Evolutionary conservation across 2,888 invertebrate genomes (phyloP).

Genomic region (Psylliodes chrysocephalus): DNA sequence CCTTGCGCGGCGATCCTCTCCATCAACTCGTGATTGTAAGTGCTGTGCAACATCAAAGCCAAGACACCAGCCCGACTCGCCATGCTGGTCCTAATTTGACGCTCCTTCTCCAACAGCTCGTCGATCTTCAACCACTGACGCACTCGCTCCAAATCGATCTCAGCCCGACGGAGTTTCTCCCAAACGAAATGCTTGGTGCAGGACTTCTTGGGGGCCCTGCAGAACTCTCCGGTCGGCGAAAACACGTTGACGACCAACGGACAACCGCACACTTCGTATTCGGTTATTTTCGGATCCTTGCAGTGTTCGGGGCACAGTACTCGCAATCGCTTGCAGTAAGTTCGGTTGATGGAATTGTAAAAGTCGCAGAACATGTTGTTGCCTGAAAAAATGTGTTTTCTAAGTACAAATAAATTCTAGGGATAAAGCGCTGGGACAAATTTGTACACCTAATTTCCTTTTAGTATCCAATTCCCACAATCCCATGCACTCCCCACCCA

Average conservation of each 20-base stretch:
- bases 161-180: slow-evolving; percentile 94
- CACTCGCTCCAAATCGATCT: slow-evolving; percentile 94
- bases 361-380: slow-evolving; percentile 98
- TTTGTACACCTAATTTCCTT: too few relatives aligned
- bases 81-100: slow-evolving; percentile 81
- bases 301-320: slow-evolving; percentile 98
- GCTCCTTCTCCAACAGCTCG: slow-evolving; percentile 92
- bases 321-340: slow-evolving; percentile 94
- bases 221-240: slow-evolving; percentile 86
- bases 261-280: slow-evolving; percentile 92
- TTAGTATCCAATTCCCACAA: too few relatives aligned
- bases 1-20: slow-evolving; percentile 73
- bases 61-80: slow-evolving; percentile 89
- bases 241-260: slow-evolving; percentile 89
- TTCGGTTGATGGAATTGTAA: slow-evolving; percentile 86
- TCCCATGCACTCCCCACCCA: too few relatives aligned
- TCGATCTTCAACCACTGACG: slow-evolving; percentile 94
- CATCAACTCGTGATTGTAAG: slow-evolving; percentile 93
- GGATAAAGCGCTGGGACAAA: too few relatives aligned
- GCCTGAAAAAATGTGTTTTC: slow-evolving; percentile 60
- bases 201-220: slow-evolving; percentile 86
- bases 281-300: slow-evolving; percentile 90
- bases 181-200: slow-evolving; percentile 94
- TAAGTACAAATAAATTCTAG: too few relatives aligned
- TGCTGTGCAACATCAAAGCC: slow-evolving; percentile 95